phyloP scores from a whole-genome alignment of 2,888 invertebrate species.

The Thymelicus lineola region DNA sequence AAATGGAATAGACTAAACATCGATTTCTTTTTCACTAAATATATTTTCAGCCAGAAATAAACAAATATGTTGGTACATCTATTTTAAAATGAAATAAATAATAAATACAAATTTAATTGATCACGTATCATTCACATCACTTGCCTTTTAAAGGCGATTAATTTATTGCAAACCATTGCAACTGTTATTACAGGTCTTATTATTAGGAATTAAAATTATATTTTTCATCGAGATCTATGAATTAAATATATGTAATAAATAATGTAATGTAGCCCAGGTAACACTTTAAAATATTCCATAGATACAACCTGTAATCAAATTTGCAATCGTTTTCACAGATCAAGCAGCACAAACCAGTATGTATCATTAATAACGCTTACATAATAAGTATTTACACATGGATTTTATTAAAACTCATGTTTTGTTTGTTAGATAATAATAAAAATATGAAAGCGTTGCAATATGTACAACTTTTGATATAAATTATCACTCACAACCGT shows the following conservation, averaged over 20 bases:
- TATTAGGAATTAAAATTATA: background rate
- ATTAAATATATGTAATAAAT: background rate
- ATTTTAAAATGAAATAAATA: slow-evolving; percentile 49
- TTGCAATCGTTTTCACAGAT: slow-evolving; percentile 43
- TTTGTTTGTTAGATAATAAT: slow-evolving; percentile 22
- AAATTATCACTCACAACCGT: slow-evolving; percentile 70
- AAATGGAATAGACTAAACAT: slow-evolving; percentile 73
- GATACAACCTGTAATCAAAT: slow-evolving; percentile 26
- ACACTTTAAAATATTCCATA: background rate
- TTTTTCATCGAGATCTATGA: background rate
- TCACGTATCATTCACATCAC: slow-evolving; percentile 73
- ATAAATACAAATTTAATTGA: slow-evolving; percentile 70
- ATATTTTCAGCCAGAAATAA: background rate
- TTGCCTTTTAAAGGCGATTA: slow-evolving; percentile 64
- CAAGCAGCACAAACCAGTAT: slow-evolving; percentile 21
- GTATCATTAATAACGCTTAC: slow-evolving; percentile 18
- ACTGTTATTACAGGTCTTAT: slow-evolving; percentile 38
- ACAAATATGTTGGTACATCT: background rate
- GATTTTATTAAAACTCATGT: slow-evolving; percentile 27
- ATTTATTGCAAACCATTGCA: slow-evolving; percentile 45
- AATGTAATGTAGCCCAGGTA: background rate
- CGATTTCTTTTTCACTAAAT: no score
- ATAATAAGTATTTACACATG: slow-evolving; percentile 37
- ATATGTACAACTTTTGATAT: slow-evolving; percentile 45
- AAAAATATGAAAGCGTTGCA: slow-evolving; percentile 42